Conservation (phyloP, 2,888 invertebrate species). For the Acleris literana region DNA sequence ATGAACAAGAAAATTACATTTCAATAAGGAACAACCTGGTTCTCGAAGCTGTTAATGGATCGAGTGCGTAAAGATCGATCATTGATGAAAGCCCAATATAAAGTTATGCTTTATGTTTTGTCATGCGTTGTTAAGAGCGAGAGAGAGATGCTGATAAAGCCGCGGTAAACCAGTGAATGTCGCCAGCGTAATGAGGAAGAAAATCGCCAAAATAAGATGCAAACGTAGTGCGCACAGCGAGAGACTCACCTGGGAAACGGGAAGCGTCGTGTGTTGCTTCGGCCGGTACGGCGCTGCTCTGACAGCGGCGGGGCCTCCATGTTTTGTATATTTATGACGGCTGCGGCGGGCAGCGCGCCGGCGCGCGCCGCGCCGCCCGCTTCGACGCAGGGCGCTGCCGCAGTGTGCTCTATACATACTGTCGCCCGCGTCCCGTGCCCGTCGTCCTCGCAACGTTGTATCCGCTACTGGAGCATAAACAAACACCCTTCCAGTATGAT, state of each 20-base stretch:
- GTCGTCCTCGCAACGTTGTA: no score
- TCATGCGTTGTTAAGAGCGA: constrained; percentile 20
- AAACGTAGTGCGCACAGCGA: constrained; percentile 53
- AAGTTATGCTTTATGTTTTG: constrained; percentile 6
- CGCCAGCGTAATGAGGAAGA: constrained; percentile 53
- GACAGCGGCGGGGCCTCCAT: constrained; percentile 48
- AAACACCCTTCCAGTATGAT: no score
- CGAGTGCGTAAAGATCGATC: constrained; percentile 5
- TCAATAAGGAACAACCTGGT: no score
- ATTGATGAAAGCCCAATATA: neutral
- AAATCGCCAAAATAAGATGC: constrained; percentile 45
- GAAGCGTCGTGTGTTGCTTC: constrained; percentile 45
- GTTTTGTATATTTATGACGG: constrained; percentile 65
- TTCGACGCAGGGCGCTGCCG: constrained; percentile 74
- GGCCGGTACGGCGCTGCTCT: constrained; percentile 50
- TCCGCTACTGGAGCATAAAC: no score
- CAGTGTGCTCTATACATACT: constrained; percentile 67
- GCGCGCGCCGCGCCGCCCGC: constrained; percentile 55
- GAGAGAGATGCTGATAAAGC: constrained; percentile 50
- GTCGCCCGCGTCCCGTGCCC: no score
- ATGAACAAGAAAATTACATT: neutral
- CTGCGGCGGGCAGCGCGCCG: constrained; percentile 61
- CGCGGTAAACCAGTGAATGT: constrained; percentile 50
- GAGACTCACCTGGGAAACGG: constrained; percentile 62
- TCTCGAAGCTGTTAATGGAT: neutral